Conservation (phyloP, 2,113 vertebrate species). For the Formicarius rufipectus region DNA sequence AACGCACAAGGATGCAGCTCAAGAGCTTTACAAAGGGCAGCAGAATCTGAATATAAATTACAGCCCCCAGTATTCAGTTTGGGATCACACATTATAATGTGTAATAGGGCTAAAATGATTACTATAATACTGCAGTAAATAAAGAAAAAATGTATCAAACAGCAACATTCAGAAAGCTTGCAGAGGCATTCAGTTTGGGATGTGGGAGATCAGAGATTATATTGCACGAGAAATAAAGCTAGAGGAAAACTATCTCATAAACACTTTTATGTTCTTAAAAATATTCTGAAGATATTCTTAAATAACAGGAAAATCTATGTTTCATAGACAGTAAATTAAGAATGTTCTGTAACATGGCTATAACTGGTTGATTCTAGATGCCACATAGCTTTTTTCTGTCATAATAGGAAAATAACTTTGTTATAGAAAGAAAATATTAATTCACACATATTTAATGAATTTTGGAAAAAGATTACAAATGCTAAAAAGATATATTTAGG, state of each 20-base stretch:
- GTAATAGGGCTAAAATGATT: slow-evolving; percentile 38
- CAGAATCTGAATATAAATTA: slow-evolving; percentile 38
- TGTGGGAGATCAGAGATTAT: background rate
- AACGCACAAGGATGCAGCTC: background rate
- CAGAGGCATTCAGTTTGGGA: background rate
- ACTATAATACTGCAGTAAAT: slow-evolving; percentile 39
- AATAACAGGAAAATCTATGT: background rate
- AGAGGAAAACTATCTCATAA: slow-evolving; percentile 1
- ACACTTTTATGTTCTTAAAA: background rate
- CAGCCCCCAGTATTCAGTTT: background rate
- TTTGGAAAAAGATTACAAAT: background rate
- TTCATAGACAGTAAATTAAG: background rate
- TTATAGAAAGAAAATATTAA: background rate
- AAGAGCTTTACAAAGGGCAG: slow-evolving; percentile 36
- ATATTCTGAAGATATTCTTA: background rate
- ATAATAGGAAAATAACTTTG: background rate
- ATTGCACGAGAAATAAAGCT: background rate
- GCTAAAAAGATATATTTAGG: background rate
- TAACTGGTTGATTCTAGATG: background rate
- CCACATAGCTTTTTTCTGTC: background rate
- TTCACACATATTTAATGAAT: background rate
- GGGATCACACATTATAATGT: background rate
- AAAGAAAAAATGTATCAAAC: slow-evolving; percentile 27
- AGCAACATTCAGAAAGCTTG: slow-evolving; percentile 17
- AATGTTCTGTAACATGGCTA: background rate